Conservation (phyloP, 1,140 invertebrate species). For the Apis laboriosa region DNA sequence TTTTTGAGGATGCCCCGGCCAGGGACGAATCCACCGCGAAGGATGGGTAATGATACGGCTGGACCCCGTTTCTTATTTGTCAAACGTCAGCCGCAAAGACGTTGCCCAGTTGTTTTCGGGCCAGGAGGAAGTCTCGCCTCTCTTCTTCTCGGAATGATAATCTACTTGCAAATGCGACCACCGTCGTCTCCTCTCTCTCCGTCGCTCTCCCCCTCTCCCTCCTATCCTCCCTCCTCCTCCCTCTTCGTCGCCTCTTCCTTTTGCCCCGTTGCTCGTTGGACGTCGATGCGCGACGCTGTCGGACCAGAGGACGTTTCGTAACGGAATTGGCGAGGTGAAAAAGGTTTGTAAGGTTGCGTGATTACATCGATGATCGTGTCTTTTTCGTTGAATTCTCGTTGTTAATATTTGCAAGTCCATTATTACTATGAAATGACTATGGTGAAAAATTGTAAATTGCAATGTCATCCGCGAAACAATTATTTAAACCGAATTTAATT, state of each 20-base stretch:
- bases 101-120: constrained; percentile 68
- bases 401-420: too few relatives aligned
- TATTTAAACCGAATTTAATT: too few relatives aligned
- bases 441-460: too few relatives aligned
- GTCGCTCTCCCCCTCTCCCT: background rate
- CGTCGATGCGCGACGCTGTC: constrained; percentile 21
- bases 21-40: constrained; percentile 74
- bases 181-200: background rate
- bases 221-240: too few relatives aligned
- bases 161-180: constrained; percentile 69
- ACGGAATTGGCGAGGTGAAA: too few relatives aligned
- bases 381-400: too few relatives aligned
- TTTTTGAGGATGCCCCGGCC: constrained; percentile 78
- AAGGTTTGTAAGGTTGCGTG: too few relatives aligned
- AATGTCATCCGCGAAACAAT: too few relatives aligned
- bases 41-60: constrained; percentile 81
- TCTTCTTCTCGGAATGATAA: constrained; percentile 69
- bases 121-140: constrained; percentile 64
- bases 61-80: constrained; percentile 81
- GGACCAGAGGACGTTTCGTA: background rate
- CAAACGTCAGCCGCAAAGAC: constrained; percentile 78
- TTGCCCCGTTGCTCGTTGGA: background rate
- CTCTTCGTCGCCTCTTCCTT: background rate
- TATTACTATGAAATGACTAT: too few relatives aligned
- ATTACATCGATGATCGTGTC: too few relatives aligned